Percentiles rank a stretch among this genome's conserved stretches.
Conservation (phyloP, 2,888 invertebrate species). For the Oxycera nigricornis region DNA sequence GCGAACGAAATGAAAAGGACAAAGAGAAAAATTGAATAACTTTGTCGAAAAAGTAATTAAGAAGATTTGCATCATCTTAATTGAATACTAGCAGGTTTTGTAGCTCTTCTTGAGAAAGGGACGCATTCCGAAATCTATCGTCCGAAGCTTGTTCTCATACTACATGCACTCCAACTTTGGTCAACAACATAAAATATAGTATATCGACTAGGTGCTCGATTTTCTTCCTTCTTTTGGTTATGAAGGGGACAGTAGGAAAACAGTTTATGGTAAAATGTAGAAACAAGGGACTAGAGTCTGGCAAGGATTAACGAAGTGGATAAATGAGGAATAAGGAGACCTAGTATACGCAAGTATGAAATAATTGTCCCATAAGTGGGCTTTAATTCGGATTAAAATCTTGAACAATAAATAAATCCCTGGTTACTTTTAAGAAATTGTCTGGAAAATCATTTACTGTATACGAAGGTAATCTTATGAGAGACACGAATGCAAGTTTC, state of each 20-base stretch:
- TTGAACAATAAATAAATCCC: background rate
- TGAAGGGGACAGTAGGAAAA: background rate
- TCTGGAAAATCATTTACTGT: too few species aligned
- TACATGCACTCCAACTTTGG: background rate
- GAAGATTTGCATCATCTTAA: slow-evolving; percentile 22
- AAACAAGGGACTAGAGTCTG: background rate
- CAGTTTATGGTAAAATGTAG: background rate
- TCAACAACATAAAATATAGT: background rate
- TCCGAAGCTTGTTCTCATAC: background rate
- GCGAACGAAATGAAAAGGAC: background rate
- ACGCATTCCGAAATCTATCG: background rate
- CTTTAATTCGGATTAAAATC: background rate
- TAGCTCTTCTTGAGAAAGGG: background rate
- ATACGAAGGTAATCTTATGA: too few species aligned
- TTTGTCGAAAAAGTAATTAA: slow-evolving; percentile 14
- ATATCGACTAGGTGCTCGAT: background rate
- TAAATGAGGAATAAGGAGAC: background rate
- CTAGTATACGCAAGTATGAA: background rate
- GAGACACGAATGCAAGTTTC: too few species aligned
- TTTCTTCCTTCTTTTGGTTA: background rate
- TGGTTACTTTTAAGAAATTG: background rate
- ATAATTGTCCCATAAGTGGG: background rate
- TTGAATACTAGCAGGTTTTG: slow-evolving; percentile 19
- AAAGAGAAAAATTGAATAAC: background rate
- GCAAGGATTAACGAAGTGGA: background rate